Conservation (phyloP, 2,797 vertebrate genomes). For the Austrolebias charrua region DNA sequence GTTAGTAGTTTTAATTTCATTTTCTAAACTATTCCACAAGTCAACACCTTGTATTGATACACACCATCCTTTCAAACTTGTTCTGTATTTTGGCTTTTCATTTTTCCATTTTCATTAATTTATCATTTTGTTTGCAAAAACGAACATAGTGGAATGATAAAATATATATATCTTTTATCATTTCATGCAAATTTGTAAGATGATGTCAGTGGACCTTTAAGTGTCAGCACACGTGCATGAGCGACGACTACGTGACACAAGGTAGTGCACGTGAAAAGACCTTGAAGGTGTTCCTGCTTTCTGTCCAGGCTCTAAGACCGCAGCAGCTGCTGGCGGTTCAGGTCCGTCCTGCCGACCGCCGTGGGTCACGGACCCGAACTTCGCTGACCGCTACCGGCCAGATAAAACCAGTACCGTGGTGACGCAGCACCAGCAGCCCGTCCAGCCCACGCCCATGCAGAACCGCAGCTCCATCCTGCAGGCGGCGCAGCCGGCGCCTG, state of each 20-base stretch:
- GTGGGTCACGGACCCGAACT: conserved; percentile 91
- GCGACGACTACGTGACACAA: conserved; percentile 14
- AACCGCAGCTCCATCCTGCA: conserved; percentile 96
- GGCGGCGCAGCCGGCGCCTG: conserved; percentile 85
- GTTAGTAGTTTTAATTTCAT: too few relatives aligned
- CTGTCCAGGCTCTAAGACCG: conserved; percentile 56
- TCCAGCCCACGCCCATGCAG: conserved; percentile 91
- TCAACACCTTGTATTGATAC: too few relatives aligned
- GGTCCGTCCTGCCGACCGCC: conserved; percentile 86
- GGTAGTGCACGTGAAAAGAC: conserved; percentile 5
- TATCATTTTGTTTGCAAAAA: too few relatives aligned
- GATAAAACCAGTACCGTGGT: conserved; percentile 94
- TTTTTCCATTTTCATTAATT: too few relatives aligned
- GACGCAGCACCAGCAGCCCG: conserved; percentile 92
- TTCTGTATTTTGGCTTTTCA: too few relatives aligned
- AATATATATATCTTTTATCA: too few relatives aligned
- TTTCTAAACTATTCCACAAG: too few relatives aligned
- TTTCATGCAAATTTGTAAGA: too few relatives aligned
- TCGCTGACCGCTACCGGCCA: conserved; percentile 91
- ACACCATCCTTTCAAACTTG: too few relatives aligned
- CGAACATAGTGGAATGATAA: too few relatives aligned
- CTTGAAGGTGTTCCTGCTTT: not conserved
- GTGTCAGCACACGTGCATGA: conserved; percentile 47
- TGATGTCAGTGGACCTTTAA: too few relatives aligned
- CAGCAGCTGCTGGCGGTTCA: conserved; percentile 35